A percentile compares a stretch with the other conserved stretches of the same genome.
Conservation (phyloP, 2,888 invertebrate genomes). For the Coenonympha glycerion region DNA sequence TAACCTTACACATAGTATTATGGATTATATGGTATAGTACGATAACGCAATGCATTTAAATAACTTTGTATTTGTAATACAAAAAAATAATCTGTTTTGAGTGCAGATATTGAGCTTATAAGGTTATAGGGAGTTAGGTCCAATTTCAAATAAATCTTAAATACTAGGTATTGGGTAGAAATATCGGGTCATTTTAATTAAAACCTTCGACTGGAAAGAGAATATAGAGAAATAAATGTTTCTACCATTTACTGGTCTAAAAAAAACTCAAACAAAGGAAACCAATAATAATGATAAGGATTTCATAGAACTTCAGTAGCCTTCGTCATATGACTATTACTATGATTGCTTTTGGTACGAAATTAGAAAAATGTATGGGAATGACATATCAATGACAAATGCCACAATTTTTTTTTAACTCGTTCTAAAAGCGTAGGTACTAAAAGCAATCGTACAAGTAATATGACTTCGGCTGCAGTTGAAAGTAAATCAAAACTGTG, state of each 20-base stretch:
- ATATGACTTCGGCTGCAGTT: not conserved
- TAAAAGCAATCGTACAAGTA: not conserved
- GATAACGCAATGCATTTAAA: no score
- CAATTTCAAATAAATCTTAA: constrained; percentile 15
- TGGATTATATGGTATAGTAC: constrained; percentile 9
- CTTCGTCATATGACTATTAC: no score
- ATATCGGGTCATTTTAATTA: constrained; percentile 6
- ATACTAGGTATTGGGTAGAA: constrained; percentile 8
- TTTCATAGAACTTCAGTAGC: no score
- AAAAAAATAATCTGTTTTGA: not conserved
- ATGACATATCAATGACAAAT: no score
- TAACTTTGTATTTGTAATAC: not conserved
- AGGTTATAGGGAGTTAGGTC: constrained; percentile 22
- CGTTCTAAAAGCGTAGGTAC: no score
- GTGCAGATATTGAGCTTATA: not conserved
- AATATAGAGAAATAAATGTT: not conserved
- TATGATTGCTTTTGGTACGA: no score
- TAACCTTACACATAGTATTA: constrained; percentile 16
- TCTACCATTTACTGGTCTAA: not conserved
- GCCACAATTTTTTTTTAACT: no score
- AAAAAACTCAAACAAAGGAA: not conserved
- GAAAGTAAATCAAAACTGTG: no score
- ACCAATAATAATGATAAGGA: constrained; percentile 13
- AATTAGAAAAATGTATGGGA: no score
- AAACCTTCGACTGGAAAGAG: not conserved